Percentiles rank a stretch among this genome's conserved stretches.
These are phyloP conservation scores for Gymnarchus niloticus DNA, from an alignment of 2,113 vertebrate genomes.

Conservation along the genomic window DNA sequence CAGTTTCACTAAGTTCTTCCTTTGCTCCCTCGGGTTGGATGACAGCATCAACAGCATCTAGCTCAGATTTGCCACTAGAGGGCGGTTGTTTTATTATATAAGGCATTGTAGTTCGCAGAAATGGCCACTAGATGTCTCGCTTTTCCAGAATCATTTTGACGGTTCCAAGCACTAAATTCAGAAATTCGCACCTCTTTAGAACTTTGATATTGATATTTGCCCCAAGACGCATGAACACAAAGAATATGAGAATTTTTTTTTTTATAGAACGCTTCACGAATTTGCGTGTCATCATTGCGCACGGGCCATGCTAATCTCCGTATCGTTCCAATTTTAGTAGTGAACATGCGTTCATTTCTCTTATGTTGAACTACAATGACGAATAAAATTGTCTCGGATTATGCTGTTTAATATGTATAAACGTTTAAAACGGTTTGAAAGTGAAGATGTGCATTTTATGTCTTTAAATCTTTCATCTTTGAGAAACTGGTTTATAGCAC, in stretches of 20 bases:
- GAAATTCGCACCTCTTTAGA: background rate
- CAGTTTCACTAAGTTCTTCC: background rate
- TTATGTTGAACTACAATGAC: background rate
- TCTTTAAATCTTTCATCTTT: background rate
- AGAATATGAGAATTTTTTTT: too few species aligned
- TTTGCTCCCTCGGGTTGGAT: background rate
- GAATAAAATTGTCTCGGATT: background rate
- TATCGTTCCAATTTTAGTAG: too few species aligned
- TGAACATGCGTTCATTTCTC: background rate
- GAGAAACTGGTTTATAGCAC: background rate
- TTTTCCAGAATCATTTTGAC: background rate
- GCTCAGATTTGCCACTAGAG: background rate
- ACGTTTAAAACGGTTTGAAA: background rate
- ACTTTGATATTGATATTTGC: background rate
- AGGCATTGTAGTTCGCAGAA: background rate
- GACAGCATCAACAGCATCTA: background rate
- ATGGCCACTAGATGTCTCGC: conserved; percentile 5
- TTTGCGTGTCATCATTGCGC: too few species aligned
- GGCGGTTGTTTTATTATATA: background rate
- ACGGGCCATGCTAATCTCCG: too few species aligned
- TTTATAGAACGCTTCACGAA: too few species aligned
- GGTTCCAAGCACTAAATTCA: background rate
- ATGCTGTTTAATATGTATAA: background rate
- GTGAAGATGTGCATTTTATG: background rate
- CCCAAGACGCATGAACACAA: background rate